Conservation (phyloP, 1,140 invertebrate species). For the Drosophila mojavensis region DNA sequence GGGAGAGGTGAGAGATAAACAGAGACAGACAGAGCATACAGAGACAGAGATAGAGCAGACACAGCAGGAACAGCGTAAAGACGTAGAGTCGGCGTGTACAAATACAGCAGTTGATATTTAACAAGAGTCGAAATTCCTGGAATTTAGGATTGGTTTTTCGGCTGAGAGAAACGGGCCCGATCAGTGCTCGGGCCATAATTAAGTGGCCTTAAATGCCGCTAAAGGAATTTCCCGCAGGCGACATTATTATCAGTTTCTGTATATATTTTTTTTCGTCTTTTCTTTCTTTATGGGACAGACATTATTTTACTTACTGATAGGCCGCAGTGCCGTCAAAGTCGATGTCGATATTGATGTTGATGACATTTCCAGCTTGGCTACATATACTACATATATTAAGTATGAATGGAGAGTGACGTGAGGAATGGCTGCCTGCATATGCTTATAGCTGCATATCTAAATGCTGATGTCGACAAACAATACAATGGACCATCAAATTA, state of each 20-base stretch:
- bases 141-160: constrained; percentile 73
- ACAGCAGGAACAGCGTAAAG: constrained; percentile 7
- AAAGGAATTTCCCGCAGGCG: constrained; percentile 80
- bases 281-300: constrained; percentile 31
- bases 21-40: not conserved
- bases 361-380: constrained; percentile 29
- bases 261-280: too few species aligned
- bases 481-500: constrained; percentile 40
- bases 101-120: constrained; percentile 79
- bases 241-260: constrained; percentile 75
- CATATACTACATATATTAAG: constrained; percentile 3
- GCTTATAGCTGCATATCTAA: constrained; percentile 25
- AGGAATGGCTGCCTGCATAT: not conserved
- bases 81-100: constrained; percentile 55
- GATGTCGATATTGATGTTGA: constrained; percentile 14
- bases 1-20: constrained; percentile 4
- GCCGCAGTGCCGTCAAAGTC: constrained; percentile 14
- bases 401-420: constrained; percentile 27
- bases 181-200: constrained; percentile 60
- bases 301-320: constrained; percentile 32
- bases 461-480: constrained; percentile 48
- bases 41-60: not conserved
- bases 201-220: constrained; percentile 81
- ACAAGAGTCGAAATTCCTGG: constrained; percentile 75
- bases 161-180: constrained; percentile 9